Evolutionary conservation across 2,888 invertebrate genomes (phyloP).

Genomic region (Kuschelorhynchus macadamiae): DNA sequence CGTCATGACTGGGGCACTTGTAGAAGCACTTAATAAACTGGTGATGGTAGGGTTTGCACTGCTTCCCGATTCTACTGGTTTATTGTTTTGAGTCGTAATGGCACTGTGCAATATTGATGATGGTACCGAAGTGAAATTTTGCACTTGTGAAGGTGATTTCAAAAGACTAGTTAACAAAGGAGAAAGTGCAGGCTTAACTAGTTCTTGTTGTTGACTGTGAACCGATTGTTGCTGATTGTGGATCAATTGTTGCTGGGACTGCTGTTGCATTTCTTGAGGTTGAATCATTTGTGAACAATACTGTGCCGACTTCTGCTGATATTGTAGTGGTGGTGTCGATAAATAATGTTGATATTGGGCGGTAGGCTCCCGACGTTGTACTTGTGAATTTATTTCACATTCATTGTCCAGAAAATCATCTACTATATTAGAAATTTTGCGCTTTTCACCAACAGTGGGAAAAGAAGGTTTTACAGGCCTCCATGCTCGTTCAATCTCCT

Average conservation of each 20-base stretch:
- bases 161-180: slow-evolving; percentile 87
- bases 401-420: slow-evolving; percentile 63
- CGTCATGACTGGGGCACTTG: slow-evolving; percentile 64
- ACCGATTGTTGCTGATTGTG: slow-evolving; percentile 20
- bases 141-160: slow-evolving; percentile 77
- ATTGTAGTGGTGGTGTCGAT: slow-evolving; percentile 24
- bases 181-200: slow-evolving; percentile 73
- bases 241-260: slow-evolving; percentile 29
- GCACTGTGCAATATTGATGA: slow-evolving; percentile 67
- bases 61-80: slow-evolving; percentile 55
- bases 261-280: slow-evolving; percentile 32
- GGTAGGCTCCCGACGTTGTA: neutral
- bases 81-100: slow-evolving; percentile 67
- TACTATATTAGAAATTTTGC: slow-evolving; percentile 64
- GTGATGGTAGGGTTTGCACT: slow-evolving; percentile 71
- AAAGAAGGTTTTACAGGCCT: slow-evolving; percentile 66
- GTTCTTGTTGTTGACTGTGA: slow-evolving; percentile 24
- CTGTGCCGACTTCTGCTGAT: slow-evolving; percentile 5
- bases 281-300: slow-evolving; percentile 9
- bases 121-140: slow-evolving; percentile 62
- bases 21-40: slow-evolving; percentile 69
- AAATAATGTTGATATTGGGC: slow-evolving; percentile 27
- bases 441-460: slow-evolving; percentile 61
- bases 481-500: slow-evolving; percentile 75
- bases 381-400: slow-evolving; percentile 23